Base-by-base conservation (phyloP, 2,797 vertebrate species). In the Acrossocheilus fasciatus region DNA sequence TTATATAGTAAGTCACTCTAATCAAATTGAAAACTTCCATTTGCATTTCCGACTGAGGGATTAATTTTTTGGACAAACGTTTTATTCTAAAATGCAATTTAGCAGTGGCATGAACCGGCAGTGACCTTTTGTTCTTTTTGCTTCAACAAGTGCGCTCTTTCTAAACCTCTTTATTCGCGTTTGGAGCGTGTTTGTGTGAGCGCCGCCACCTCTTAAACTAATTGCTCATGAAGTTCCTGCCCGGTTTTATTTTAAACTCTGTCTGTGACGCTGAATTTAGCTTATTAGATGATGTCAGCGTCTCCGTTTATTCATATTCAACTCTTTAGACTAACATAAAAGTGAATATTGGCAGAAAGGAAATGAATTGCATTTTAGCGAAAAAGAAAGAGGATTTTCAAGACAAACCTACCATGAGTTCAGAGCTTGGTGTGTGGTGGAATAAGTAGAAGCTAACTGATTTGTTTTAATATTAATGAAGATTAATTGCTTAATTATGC, bases 151-250 rank as follows among this genome's bases (percentile, higher is more conserved):
- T 70, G 47, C 1, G 18, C 62, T 30, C 12, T 34, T 68, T 82
- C 8, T 50, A 50, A 78, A 81, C 52, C 39, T 45, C 52, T 69
- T 75, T 78, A 23, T 11, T 34, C 5, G 1, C 15, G 20, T 23
- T 73, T 62, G 72, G 30, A 62, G 17, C 68, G 6, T 41, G 39
- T 81, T 45, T 64, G 7, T 73, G 52, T 18, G 14, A 68, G 81
- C 14, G 4, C 36, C 9, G 3, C 68, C 68, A 75, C n/a, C 91
- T 92, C 72, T 88, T 94, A 93, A 93, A 93, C 89, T 86, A 93
- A 93, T 91, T 88, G 87, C 88, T 91, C 83, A 91, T 89, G 89
- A 92, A 94, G 88, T 89, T 90, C 87, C 72, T 75, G 12, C 81
- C 93, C 89, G 89, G 68, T 92, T 75, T 88, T 87, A 91, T 92